phyloP scores from a whole-genome alignment of 2,888 invertebrate species.

The Nemotelus pantherinus region DNA sequence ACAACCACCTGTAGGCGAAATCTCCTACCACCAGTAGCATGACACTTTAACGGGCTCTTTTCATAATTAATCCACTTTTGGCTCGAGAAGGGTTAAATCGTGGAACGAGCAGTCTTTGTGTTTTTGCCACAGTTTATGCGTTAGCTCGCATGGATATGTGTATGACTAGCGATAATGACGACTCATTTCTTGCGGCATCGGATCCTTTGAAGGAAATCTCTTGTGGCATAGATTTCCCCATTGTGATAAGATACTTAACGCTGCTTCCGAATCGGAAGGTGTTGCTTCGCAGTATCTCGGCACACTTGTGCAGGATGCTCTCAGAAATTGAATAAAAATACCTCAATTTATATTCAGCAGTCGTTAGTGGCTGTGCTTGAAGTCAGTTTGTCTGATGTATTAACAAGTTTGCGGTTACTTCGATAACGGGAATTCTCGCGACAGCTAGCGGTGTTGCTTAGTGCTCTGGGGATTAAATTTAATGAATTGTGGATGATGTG shows the following conservation, averaged over 20 bases:
- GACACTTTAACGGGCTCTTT: constrained; percentile 13
- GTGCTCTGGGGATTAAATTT: neutral
- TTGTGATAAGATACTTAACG: constrained; percentile 14
- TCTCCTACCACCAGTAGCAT: neutral
- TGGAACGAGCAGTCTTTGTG: constrained; percentile 12
- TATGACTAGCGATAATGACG: neutral
- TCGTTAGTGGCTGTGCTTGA: constrained; percentile 28
- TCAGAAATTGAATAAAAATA: constrained; percentile 28
- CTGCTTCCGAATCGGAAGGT: constrained; percentile 10
- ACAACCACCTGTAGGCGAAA: no score
- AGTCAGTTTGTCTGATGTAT: constrained; percentile 27
- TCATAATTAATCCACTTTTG: constrained; percentile 38
- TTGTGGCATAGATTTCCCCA: neutral
- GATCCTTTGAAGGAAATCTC: constrained; percentile 12
- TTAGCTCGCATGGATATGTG: neutral
- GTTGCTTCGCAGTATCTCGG: neutral
- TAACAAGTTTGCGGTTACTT: constrained; percentile 6
- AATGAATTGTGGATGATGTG: constrained; percentile 16
- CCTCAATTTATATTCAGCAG: constrained; percentile 7
- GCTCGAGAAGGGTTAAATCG: constrained; percentile 24
- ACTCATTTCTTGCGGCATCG: constrained; percentile 17
- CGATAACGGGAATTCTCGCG: neutral
- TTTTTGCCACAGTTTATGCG: neutral
- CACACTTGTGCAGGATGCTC: neutral
- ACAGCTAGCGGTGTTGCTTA: neutral